Base-by-base conservation (phyloP, 2,113 vertebrate species). In the Nothoprocta perdicaria region DNA sequence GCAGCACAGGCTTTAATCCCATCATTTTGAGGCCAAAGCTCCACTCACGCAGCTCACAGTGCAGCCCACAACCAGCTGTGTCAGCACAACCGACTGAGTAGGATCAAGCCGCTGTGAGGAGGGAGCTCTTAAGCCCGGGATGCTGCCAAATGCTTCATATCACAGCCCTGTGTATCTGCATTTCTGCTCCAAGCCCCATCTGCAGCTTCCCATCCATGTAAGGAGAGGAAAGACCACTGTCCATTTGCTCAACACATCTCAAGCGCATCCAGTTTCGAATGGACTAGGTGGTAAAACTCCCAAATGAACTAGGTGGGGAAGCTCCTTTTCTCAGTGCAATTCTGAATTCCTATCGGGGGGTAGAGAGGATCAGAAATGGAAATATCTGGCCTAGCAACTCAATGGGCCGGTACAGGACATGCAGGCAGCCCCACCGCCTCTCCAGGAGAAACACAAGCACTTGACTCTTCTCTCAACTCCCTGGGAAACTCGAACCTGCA, bases 141-240 rank as follows among this genome's bases (percentile, higher is more conserved):
- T 57, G 82, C 82, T 94, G 94, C 94, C 95, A 96, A 96, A 90
- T 80, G 94, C 93, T 96, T 94, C 73, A 6, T 92, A 95, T 95
- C 94, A 93, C 90, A 91, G 86, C 87, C 82, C 89, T 92, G 95
- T 63, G 89, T 67, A 92, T 95, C 93, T 94, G 92, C 95, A 85
- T 96, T 94, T 96, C 89, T 95, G 92, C 94, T 91, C 75, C 87
- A 87, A 91, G 91, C 91, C 95, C 91, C 94, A 95, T 94, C 96
- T 95, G 94, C 72, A 93, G 94, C 87, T 95, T 95, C 91, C 95
- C 91, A 95, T 85, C 91, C 86, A 92, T 87, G 86, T 85, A 83
- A 88, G 91, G 87, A 92, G 65, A 78, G 91, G 79, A 50, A 92
- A 95, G 89, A 86, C 92, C 88, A 94, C 81, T 89, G 96, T 87